Percentiles rank a stretch among this genome's conserved stretches.
These are phyloP conservation scores for Zosterops hypoxanthus DNA, from an alignment of 2,113 vertebrate species.

Conservation along the genomic window DNA sequence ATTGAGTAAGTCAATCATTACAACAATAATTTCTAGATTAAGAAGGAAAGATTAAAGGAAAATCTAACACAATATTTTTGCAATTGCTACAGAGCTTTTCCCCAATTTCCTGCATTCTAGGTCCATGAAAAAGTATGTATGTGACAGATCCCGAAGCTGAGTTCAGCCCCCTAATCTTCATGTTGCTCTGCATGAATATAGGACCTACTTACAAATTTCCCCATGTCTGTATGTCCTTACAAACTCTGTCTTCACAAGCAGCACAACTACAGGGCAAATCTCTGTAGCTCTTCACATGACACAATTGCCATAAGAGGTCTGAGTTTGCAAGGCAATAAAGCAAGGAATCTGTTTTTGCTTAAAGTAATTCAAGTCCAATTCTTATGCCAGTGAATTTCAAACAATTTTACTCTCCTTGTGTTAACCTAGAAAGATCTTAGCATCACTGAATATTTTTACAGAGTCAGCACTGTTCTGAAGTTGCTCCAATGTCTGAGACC, in stretches of 20 bases:
- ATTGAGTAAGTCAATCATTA: background rate
- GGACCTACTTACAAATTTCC: background rate
- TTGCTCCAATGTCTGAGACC: background rate
- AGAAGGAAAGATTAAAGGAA: background rate
- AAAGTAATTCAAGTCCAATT: background rate
- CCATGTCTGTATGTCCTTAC: fast-evolving
- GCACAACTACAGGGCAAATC: background rate
- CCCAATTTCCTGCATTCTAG: background rate
- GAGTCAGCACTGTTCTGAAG: background rate
- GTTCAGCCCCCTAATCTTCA: background rate
- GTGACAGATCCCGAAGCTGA: background rate
- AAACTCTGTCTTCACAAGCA: background rate
- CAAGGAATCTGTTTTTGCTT: background rate
- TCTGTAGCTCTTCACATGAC: background rate
- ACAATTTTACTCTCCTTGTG: background rate
- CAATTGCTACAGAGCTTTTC: background rate
- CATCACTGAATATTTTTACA: background rate
- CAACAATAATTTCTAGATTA: background rate
- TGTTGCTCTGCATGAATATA: background rate
- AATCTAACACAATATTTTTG: background rate
- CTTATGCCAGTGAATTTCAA: background rate
- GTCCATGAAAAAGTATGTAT: background rate
- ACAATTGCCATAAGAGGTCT: background rate
- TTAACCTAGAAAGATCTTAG: background rate
- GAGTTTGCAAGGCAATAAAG: background rate